Percentiles rank a stretch among this genome's conserved stretches.
Conservation (phyloP, 2,113 vertebrate species). For the Callipepla californica region DNA sequence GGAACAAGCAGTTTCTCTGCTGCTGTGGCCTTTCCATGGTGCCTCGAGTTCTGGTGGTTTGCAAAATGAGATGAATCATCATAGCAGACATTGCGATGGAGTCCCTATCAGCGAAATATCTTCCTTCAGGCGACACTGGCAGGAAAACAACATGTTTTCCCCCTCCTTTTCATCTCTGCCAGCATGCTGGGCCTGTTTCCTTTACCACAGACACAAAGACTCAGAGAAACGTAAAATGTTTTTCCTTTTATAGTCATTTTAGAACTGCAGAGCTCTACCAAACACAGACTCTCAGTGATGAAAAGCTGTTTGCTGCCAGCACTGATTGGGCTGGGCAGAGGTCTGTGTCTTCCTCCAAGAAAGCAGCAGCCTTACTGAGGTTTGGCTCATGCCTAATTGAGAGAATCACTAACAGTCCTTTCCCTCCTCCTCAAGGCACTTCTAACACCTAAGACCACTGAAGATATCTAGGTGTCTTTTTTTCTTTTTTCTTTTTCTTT, state of each 20-base stretch:
- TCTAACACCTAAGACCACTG: neutral
- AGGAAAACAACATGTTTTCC: neutral
- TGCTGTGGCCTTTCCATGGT: neutral
- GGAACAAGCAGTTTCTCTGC: neutral
- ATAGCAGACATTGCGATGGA: neutral
- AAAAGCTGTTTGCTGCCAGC: neutral
- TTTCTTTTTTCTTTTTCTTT: neutral
- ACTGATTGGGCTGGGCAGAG: neutral
- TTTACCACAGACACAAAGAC: slow-evolving; percentile 8
- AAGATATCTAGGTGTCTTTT: neutral
- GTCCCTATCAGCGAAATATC: neutral
- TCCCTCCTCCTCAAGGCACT: neutral
- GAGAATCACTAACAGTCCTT: neutral
- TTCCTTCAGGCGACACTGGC: neutral
- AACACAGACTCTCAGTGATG: neutral
- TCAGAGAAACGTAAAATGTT: neutral
- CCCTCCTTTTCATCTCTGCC: neutral
- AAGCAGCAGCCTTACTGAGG: neutral
- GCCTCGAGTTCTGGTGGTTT: neutral
- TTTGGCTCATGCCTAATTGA: neutral
- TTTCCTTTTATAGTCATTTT: slow-evolving; percentile 66
- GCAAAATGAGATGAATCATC: slow-evolving; percentile 4
- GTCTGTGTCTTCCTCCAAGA: neutral
- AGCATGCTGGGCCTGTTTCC: neutral
- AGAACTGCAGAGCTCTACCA: neutral